Percentiles rank a stretch among this genome's conserved stretches.
phyloP scores from a whole-genome alignment of 2,888 invertebrate species.

The Iphiclides podalirius region DNA sequence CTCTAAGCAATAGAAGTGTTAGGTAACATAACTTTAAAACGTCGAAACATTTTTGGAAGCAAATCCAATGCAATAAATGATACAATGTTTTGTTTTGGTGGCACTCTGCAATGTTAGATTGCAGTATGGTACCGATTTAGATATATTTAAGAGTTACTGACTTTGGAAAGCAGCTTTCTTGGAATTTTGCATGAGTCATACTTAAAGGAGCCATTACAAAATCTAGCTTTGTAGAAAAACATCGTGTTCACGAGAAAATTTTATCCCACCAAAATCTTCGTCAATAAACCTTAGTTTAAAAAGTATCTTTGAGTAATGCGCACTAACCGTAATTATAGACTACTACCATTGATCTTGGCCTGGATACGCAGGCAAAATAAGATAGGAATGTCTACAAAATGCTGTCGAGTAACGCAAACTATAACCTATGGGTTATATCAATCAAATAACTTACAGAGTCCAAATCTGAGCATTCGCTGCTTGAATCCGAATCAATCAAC shows the following conservation, averaged over 20 bases:
- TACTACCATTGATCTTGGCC: constrained; percentile 63
- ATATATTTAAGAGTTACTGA: neutral
- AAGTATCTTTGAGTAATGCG: constrained; percentile 37
- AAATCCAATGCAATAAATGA: too few species aligned
- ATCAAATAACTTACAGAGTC: constrained; percentile 85
- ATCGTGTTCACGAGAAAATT: constrained; percentile 27
- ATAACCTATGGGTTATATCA: constrained; percentile 49
- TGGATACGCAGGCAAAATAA: constrained; percentile 63
- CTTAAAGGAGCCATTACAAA: constrained; percentile 34
- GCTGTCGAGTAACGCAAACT: constrained; percentile 37
- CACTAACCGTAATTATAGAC: constrained; percentile 47
- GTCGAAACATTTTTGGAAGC: too few species aligned
- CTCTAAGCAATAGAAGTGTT: too few species aligned
- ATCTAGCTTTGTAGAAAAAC: constrained; percentile 32
- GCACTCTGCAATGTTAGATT: neutral
- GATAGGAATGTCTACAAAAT: constrained; percentile 59
- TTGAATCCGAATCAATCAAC: constrained; percentile 90
- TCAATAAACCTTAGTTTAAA: constrained; percentile 10
- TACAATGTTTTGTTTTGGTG: constrained; percentile 11
- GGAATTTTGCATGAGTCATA: constrained; percentile 50
- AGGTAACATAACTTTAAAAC: too few species aligned
- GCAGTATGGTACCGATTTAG: neutral
- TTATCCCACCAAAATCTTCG: constrained; percentile 1
- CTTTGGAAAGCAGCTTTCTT: constrained; percentile 34
- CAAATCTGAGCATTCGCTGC: constrained; percentile 90